Conservation (phyloP, 2,113 vertebrate species). For the Benitochromis conjunctus region DNA sequence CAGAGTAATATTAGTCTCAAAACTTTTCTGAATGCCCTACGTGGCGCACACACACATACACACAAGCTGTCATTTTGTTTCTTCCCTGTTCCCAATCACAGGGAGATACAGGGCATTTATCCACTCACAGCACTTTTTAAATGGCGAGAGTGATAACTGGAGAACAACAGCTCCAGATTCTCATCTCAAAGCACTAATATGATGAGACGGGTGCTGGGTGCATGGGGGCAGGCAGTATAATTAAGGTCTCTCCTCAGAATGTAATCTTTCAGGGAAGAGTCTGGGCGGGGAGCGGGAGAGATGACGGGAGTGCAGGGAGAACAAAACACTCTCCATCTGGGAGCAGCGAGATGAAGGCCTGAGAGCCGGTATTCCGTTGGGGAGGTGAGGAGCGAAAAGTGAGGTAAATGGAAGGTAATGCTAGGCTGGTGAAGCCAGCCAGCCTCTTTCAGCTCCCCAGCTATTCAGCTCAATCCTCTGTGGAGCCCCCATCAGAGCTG, state of each 20-base stretch:
- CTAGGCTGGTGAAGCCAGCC: conserved; percentile 61
- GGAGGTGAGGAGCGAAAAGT: conserved; percentile 54
- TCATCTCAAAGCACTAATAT: conserved; percentile 72
- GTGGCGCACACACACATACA: not conserved
- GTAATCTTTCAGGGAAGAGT: conserved; percentile 67
- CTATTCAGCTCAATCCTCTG: conserved; percentile 68
- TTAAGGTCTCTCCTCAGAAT: conserved; percentile 72
- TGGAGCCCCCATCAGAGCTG: conserved; percentile 64
- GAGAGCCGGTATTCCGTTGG: conserved; percentile 65
- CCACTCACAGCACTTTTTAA: conserved; percentile 58
- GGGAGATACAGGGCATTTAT: conserved; percentile 39
- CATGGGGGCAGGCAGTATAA: conserved; percentile 68
- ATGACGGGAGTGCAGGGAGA: conserved; percentile 59
- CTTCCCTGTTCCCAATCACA: conserved; percentile 3
- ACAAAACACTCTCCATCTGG: conserved; percentile 71
- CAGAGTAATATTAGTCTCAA: not conserved
- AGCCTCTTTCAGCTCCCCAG: conserved; percentile 62
- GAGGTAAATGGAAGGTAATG: conserved; percentile 73
- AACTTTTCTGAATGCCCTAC: conserved; percentile 3
- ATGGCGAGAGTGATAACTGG: conserved; percentile 62
- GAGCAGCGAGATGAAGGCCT: conserved; percentile 67
- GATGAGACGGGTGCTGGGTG: conserved; percentile 66
- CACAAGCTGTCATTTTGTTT: conserved; percentile 7
- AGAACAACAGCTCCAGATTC: conserved; percentile 64
- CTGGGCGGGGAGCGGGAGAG: conserved; percentile 48